These are phyloP conservation scores for Cotesia vestalis DNA, from an alignment of 1,140 invertebrate genomes.

Conservation along the genomic window DNA sequence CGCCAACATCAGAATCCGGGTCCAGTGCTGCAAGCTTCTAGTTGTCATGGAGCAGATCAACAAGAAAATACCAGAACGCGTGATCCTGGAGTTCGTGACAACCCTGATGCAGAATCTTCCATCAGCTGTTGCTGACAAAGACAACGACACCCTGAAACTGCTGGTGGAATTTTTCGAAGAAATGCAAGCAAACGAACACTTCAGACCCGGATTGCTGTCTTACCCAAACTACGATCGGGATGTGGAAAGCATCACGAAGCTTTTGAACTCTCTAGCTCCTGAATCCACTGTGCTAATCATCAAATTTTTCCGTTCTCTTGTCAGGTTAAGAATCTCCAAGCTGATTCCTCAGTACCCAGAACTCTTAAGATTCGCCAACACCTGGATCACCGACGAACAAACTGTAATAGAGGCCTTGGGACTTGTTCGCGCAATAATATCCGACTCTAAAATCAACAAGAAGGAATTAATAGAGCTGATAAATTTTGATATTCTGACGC, in stretches of 20 bases:
- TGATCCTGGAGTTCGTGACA: constrained; percentile 64
- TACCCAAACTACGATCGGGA: constrained; percentile 53
- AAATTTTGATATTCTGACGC: constrained; percentile 32
- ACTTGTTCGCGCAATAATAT: constrained; percentile 56
- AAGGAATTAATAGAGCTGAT: no score
- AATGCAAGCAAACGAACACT: constrained; percentile 58
- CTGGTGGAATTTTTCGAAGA: constrained; percentile 70
- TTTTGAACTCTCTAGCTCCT: constrained; percentile 52
- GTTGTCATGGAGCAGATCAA: constrained; percentile 68
- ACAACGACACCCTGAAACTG: constrained; percentile 64
- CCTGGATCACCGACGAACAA: constrained; percentile 59
- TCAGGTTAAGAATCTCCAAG: constrained; percentile 59
- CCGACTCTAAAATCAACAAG: constrained; percentile 44
- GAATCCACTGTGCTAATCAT: constrained; percentile 65
- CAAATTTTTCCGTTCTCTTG: constrained; percentile 65
- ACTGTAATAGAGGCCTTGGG: constrained; percentile 57
- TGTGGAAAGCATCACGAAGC: constrained; percentile 51
- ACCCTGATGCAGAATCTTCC: constrained; percentile 65
- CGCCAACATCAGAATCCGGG: constrained; percentile 59
- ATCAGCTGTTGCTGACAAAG: constrained; percentile 62
- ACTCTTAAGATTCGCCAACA: constrained; percentile 61
- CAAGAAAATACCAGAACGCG: constrained; percentile 64
- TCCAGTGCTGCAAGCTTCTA: constrained; percentile 68
- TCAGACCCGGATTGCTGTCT: constrained; percentile 45
- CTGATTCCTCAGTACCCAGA: constrained; percentile 58